These are phyloP conservation scores for Dexiosoma caninum DNA, from an alignment of 2,888 invertebrate genomes.

Conservation along the genomic window DNA sequence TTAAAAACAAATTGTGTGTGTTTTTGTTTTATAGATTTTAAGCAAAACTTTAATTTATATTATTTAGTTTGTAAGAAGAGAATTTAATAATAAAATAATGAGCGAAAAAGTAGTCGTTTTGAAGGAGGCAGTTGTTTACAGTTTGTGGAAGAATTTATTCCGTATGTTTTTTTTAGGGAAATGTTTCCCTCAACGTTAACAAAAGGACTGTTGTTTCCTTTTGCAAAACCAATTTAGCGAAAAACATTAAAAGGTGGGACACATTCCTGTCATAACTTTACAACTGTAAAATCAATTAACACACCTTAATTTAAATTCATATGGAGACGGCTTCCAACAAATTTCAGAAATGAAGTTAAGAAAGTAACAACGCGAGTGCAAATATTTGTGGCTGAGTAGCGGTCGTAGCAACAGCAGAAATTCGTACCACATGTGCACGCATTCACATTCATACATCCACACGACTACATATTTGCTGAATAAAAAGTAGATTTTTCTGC, in stretches of 20 bases:
- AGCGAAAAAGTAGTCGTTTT: too few relatives aligned
- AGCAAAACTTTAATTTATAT: slow-evolving; percentile 49
- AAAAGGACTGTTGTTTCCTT: too few relatives aligned
- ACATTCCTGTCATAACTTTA: slow-evolving; percentile 14
- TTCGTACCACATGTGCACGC: too few relatives aligned
- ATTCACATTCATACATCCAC: too few relatives aligned
- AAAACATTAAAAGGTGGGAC: not conserved
- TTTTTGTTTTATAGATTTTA: slow-evolving; percentile 52
- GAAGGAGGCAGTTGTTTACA: too few relatives aligned
- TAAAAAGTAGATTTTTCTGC: slow-evolving; percentile 23
- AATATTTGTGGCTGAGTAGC: not conserved
- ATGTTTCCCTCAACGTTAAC: too few relatives aligned
- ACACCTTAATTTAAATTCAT: slow-evolving; percentile 31
- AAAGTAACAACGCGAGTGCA: slow-evolving; percentile 15
- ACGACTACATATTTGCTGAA: not conserved
- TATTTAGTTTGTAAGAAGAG: slow-evolving; percentile 44
- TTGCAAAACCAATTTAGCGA: too few relatives aligned
- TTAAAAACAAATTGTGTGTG: slow-evolving; percentile 59
- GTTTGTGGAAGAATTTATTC: too few relatives aligned
- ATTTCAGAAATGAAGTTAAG: not conserved
- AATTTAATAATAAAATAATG: slow-evolving; percentile 42
- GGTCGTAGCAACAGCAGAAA: slow-evolving; percentile 1
- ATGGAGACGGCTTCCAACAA: not conserved
- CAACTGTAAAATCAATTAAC: slow-evolving; percentile 7
- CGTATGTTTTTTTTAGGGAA: too few relatives aligned